These are phyloP conservation scores for Scolopax bukidnonensis DNA, from an alignment of 2,797 vertebrate species.

Conservation along the genomic window DNA sequence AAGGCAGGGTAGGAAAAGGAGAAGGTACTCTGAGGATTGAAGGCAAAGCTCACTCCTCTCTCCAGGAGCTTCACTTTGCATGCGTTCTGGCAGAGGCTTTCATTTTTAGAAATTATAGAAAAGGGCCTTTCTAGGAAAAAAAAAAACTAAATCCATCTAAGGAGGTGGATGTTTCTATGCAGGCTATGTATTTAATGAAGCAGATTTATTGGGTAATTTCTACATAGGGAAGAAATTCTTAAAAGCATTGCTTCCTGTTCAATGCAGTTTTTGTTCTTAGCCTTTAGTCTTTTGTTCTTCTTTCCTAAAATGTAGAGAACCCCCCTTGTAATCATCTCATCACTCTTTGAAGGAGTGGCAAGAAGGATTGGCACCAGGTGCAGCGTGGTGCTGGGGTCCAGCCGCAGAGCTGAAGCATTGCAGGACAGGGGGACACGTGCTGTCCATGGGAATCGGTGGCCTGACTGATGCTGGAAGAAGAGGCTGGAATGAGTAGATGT, in stretches of 20 bases:
- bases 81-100: not conserved
- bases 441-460: fast-evolving
- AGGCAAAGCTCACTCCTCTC: not conserved
- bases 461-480: not conserved
- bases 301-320: not conserved
- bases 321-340: not conserved
- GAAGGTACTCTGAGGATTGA: not conserved
- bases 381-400: not conserved
- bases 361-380: not conserved
- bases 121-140: not conserved
- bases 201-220: not conserved
- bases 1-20: not conserved
- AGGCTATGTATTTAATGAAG: not conserved
- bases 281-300: not conserved
- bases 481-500: not conserved
- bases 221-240: not conserved
- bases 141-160: not conserved
- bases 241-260: not conserved
- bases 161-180: not conserved
- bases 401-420: not conserved
- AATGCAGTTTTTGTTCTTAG: not conserved
- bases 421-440: not conserved
- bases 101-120: not conserved
- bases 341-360: not conserved
- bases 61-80: not conserved